Evolutionary conservation across 2,797 vertebrate genomes (phyloP).

Genomic region (Lacerta bilineata): DNA sequence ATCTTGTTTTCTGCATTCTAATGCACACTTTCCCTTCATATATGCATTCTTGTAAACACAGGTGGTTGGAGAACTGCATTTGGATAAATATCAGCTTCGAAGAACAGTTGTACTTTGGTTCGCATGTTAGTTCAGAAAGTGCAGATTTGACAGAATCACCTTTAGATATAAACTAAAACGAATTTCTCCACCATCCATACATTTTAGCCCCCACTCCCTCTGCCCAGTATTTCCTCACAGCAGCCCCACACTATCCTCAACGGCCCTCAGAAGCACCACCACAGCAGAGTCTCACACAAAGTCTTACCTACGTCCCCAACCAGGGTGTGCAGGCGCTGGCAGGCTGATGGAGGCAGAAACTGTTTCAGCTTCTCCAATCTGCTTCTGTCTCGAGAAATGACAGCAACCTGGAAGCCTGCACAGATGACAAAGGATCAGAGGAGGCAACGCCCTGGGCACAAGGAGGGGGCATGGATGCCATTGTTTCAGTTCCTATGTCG

Average conservation of each 20-base stretch:
- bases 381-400: constrained; percentile 84
- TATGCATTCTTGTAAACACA: no score
- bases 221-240: background rate
- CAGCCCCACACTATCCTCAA: background rate
- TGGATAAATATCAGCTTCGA: no score
- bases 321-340: constrained; percentile 81
- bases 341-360: constrained; percentile 79
- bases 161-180: no score
- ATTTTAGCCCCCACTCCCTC: background rate
- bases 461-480: no score
- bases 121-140: no score
- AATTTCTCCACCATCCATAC: no score
- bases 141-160: no score
- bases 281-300: background rate
- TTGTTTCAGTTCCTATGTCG: background rate
- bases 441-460: background rate
- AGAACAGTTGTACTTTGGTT: no score
- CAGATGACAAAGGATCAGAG: background rate
- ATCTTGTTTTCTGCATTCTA: no score
- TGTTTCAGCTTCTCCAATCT: constrained; percentile 82
- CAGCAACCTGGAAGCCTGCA: constrained; percentile 86
- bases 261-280: background rate
- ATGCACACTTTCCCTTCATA: no score
- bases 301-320: constrained; percentile 86
- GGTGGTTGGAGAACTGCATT: no score